phyloP scores from a whole-genome alignment of 1,140 invertebrate species.

The Penaeus chinensis region DNA sequence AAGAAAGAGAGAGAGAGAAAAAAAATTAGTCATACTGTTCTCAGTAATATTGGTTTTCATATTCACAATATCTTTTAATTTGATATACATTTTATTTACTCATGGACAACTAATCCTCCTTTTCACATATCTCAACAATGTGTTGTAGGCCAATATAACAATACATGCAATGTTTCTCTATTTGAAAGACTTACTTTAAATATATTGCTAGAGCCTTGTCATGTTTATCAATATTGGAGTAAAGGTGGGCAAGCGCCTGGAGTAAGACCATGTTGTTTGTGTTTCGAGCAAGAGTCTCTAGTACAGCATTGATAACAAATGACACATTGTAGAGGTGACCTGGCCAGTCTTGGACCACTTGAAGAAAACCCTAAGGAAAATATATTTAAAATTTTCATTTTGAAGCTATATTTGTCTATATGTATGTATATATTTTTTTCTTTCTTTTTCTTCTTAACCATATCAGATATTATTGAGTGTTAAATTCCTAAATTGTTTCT shows the following conservation, averaged over 20 bases:
- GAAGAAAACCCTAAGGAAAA: slow-evolving; percentile 78
- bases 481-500: too few species aligned
- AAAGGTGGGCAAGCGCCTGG: slow-evolving; percentile 90
- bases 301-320: slow-evolving; percentile 85
- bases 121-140: neutral
- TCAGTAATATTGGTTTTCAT: too few species aligned
- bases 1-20: neutral
- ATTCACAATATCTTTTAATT: too few species aligned
- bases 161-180: too few species aligned
- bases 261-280: slow-evolving; percentile 80
- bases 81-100: too few species aligned
- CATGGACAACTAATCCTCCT: too few species aligned
- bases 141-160: too few species aligned
- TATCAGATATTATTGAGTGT: too few species aligned
- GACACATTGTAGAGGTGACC: slow-evolving; percentile 86
- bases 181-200: slow-evolving; percentile 76
- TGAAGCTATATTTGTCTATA: neutral
- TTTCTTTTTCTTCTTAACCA: too few species aligned
- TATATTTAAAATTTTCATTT: slow-evolving; percentile 14
- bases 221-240: slow-evolving; percentile 90
- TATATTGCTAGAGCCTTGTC: slow-evolving; percentile 94
- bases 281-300: slow-evolving; percentile 79
- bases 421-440: too few species aligned
- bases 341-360: slow-evolving; percentile 90
- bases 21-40: neutral